Evolutionary conservation across 2,113 vertebrate species (phyloP), one percentile per base, ranked within the genome.

Genomic region (Sorex fumeus): DNA sequence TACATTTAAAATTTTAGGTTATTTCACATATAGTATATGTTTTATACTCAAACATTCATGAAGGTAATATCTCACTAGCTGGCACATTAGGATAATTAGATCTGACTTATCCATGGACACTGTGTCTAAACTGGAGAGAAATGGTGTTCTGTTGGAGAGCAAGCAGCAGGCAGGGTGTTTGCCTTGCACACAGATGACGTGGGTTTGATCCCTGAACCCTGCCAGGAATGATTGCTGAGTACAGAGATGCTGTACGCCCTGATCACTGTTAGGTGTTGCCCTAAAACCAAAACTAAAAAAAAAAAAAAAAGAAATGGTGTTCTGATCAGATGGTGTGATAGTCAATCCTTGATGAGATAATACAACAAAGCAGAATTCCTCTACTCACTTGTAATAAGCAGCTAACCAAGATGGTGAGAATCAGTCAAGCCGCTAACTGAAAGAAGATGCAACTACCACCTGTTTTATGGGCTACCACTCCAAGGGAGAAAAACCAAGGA

Each of bases 1-100:
- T 92, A 66, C 27, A 30, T 86, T 87, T 91, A 57, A 88, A 85
- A 69, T 88, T 82, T 93, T 25, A 62, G 82, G 64, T 69, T 50
- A 90, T 88, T 90, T 88, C 23, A 57, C 25, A 66, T 72, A 71
- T 79, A 77, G 32, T 40, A 34, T 91, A 81, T 91, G 86, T 86
- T 89, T 78, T 57, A 67, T 0, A 90, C 2, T 1, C 40, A 93
- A 81, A 70, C 11, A 78, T n/a, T 74, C 72, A 12, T 84, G 13
- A 87, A 82, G 34, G 45, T 88, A 79, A 81, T 81, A 45, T 90
- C 28, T 6, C 78, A 47, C 62, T 87, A 64, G 32, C n/a, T n/a
- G 62, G 8, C 11, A 50, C 21, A 47, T 88, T 84, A 83, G 66
- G 88, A 87, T 78, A 93, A 82, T 62, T 36, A 88, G 34, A 87